These are phyloP conservation scores for Nanorana parkeri DNA, from an alignment of 2,113 vertebrate genomes.

Conservation along the genomic window DNA sequence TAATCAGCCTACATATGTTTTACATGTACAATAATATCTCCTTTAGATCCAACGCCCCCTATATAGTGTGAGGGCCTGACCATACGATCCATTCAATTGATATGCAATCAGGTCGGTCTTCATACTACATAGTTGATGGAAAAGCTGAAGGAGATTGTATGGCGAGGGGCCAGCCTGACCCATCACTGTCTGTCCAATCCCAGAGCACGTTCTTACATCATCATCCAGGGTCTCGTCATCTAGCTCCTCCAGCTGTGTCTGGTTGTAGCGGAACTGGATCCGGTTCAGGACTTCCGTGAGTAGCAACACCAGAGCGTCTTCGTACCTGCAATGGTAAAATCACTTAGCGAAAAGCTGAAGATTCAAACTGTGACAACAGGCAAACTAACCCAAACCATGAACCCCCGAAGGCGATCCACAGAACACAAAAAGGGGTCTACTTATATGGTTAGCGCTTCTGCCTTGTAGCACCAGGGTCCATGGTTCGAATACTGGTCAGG, in stretches of 20 bases:
- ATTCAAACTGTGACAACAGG: neutral
- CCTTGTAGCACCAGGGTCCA: too few species aligned
- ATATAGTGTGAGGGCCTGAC: too few species aligned
- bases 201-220: constrained; percentile 80
- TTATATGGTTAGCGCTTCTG: too few species aligned
- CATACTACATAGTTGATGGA: neutral
- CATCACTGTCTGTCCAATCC: neutral
- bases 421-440: too few species aligned
- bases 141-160: neutral
- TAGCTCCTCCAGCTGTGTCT: constrained; percentile 94
- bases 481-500: too few species aligned
- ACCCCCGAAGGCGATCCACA: too few species aligned
- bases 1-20: too few species aligned
- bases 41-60: too few species aligned
- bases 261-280: constrained; percentile 96
- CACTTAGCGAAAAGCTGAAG: neutral
- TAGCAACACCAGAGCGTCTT: constrained; percentile 91
- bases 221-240: constrained; percentile 97
- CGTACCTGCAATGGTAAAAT: constrained; percentile 78
- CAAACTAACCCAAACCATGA: neutral
- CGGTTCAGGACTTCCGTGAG: constrained; percentile 93
- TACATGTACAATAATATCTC: neutral
- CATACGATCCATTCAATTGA: too few species aligned
- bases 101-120: too few species aligned
- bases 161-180: neutral